Percentiles rank a stretch among this genome's conserved stretches.
phyloP scores from a whole-genome alignment of 2,888 invertebrate genomes.

The Teleogryllus oceanicus region DNA sequence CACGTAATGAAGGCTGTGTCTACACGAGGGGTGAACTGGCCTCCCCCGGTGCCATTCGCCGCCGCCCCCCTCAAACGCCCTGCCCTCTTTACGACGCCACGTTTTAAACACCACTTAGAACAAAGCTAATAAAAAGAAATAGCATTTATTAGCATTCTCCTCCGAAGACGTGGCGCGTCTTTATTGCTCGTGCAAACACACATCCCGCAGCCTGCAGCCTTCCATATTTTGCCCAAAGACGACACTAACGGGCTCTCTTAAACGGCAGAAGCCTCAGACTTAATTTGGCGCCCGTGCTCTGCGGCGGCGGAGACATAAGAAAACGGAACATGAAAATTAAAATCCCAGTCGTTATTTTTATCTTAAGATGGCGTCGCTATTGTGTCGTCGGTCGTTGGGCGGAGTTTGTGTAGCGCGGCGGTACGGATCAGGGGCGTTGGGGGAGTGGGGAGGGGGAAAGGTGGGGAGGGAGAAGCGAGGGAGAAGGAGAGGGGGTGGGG shows the following conservation, averaged over 20 bases:
- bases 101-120: conserved; percentile 18
- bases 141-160: not conserved
- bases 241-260: not conserved
- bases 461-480: not conserved
- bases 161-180: not conserved
- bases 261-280: conserved; percentile 9
- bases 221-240: not conserved
- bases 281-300: not conserved
- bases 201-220: not conserved
- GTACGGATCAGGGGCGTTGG: not conserved
- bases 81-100: not conserved
- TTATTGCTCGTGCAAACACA: not conserved
- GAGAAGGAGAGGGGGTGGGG: not conserved
- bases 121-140: conserved; percentile 18
- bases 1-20: conserved; percentile 18
- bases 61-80: not conserved
- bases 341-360: conserved; percentile 18
- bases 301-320: not conserved
- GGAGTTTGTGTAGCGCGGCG: not conserved
- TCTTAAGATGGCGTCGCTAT: conserved; percentile 3
- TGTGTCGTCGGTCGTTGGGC: not conserved
- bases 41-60: not conserved
- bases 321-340: conserved; percentile 18
- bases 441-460: not conserved
- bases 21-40: not conserved